These are phyloP conservation scores for Drosophila meridionalis DNA, from an alignment of 2,888 invertebrate species.

Conservation along the genomic window DNA sequence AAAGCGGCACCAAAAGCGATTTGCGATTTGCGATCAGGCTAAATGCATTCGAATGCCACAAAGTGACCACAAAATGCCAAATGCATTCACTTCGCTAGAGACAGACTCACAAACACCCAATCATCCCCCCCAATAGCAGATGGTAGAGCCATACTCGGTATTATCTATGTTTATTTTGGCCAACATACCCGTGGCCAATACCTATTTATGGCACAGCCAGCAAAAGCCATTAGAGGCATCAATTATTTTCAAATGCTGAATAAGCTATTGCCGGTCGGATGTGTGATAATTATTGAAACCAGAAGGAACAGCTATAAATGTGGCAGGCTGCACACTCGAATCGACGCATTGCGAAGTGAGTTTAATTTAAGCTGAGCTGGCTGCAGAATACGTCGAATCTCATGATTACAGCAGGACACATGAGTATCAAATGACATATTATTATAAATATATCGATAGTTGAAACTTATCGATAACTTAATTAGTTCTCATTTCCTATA, in stretches of 20 bases:
- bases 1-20: conserved; percentile 44
- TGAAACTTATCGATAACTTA: too few species aligned
- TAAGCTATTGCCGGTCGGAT: neutral
- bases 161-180: conserved; percentile 9
- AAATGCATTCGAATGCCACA: conserved; percentile 62
- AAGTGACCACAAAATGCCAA: conserved; percentile 70
- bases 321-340: neutral
- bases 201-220: conserved; percentile 11
- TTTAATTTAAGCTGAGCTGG: too few species aligned
- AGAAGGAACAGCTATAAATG: neutral
- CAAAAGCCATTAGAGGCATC: conserved; percentile 5
- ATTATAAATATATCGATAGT: too few species aligned
- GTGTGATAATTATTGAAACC: neutral
- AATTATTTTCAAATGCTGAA: conserved; percentile 6
- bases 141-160: neutral
- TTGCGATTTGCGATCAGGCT: conserved; percentile 58
- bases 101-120: conserved; percentile 18
- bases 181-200: neutral
- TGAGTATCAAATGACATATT: neutral
- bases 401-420: too few species aligned
- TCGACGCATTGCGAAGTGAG: neutral
- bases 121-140: neutral
- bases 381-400: too few species aligned
- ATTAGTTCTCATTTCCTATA: too few species aligned
- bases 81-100: conserved; percentile 48